Conservation (phyloP, 2,888 invertebrate genomes). For the Dryadula phaetusa region DNA sequence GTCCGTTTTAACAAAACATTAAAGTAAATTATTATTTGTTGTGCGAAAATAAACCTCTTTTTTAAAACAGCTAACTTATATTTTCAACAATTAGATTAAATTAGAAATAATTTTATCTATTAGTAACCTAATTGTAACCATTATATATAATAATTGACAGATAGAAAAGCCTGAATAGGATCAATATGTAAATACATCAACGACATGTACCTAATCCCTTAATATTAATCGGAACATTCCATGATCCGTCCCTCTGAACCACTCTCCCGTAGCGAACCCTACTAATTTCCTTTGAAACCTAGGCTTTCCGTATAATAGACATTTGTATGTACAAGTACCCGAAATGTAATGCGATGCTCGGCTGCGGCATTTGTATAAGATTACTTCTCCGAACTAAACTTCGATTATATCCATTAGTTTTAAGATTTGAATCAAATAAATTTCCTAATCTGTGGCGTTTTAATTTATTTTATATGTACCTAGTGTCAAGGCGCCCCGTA, state of each 20-base stretch:
- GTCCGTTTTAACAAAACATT: slow-evolving; percentile 8
- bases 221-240: slow-evolving; percentile 40
- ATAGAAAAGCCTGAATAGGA: not conserved
- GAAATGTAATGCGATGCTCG: slow-evolving; percentile 30
- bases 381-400: slow-evolving; percentile 24
- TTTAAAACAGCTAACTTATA: not conserved
- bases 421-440: slow-evolving; percentile 9
- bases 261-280: slow-evolving; percentile 45
- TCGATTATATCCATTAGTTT: slow-evolving; percentile 19
- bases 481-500: too few relatives aligned
- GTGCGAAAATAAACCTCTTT: not conserved
- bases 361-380: slow-evolving; percentile 33
- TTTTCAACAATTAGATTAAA: too few relatives aligned
- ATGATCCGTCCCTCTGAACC: slow-evolving; percentile 42
- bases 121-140: too few relatives aligned
- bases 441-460: too few relatives aligned
- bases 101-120: too few relatives aligned
- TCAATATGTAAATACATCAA: slow-evolving; percentile 24
- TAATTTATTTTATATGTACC: too few relatives aligned
- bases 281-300: slow-evolving; percentile 52
- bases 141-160: too few relatives aligned
- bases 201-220: slow-evolving; percentile 26
- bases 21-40: slow-evolving; percentile 11
- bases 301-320: slow-evolving; percentile 44
- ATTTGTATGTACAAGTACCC: slow-evolving; percentile 40